These are phyloP conservation scores for Mantis religiosa DNA, from an alignment of 2,888 invertebrate species.

Conservation along the genomic window DNA sequence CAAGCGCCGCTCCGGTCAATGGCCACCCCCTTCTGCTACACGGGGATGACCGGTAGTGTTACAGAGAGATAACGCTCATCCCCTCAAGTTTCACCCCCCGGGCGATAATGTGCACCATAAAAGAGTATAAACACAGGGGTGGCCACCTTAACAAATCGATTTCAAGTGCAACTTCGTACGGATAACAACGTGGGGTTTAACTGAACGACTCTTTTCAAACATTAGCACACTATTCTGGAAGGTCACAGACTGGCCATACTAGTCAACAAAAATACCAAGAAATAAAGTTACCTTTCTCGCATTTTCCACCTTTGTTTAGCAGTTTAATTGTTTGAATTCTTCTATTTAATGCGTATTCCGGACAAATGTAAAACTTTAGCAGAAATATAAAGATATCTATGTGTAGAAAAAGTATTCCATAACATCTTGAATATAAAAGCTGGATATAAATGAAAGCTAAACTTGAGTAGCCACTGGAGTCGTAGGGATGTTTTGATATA, in stretches of 20 bases:
- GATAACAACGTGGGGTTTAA: no score
- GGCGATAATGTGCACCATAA: constrained; percentile 1
- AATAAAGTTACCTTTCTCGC: background rate
- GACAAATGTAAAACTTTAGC: no score
- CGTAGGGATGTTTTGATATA: no score
- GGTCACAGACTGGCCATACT: background rate
- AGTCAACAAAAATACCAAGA: background rate
- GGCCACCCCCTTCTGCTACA: constrained; percentile 7
- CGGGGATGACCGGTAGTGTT: constrained; percentile 20
- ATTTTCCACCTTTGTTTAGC: no score
- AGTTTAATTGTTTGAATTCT: no score
- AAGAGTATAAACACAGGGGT: background rate
- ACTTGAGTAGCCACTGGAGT: no score
- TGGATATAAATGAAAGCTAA: no score
- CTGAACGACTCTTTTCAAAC: background rate
- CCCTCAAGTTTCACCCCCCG: constrained; percentile 6
- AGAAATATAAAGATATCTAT: no score
- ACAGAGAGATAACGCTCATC: constrained; percentile 18
- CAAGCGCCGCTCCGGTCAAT: constrained; percentile 7
- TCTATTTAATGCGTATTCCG: no score
- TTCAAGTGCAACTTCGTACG: background rate
- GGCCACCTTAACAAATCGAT: background rate
- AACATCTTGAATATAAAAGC: no score
- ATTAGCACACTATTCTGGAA: background rate
- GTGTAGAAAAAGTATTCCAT: no score